phyloP scores from a whole-genome alignment of 1,140 invertebrate genomes.

The Amphibalanus amphitrite region DNA sequence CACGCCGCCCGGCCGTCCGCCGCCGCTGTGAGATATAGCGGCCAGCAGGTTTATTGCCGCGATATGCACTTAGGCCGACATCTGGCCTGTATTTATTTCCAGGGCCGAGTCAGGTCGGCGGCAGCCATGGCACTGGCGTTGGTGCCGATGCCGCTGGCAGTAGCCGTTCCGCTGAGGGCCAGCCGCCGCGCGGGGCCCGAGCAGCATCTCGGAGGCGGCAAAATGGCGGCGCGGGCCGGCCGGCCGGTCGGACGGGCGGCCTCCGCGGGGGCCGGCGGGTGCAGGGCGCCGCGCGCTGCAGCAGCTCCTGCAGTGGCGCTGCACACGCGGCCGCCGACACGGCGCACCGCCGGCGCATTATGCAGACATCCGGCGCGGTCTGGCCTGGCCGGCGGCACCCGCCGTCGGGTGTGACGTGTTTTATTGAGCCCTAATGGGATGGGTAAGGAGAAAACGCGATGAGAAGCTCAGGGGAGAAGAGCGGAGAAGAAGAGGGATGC shows the following conservation, averaged over 20 bases:
- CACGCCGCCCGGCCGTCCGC: no score
- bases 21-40: no score
- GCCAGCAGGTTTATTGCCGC: no score
- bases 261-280: not conserved
- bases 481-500: not conserved
- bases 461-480: not conserved
- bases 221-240: slow-evolving; percentile 1
- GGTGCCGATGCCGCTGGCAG: no score
- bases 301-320: not conserved
- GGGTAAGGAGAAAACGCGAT: not conserved
- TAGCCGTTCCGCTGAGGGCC: not conserved
- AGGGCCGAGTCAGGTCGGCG: not conserved
- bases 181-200: not conserved
- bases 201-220: not conserved
- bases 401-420: not conserved
- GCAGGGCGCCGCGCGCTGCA: no score
- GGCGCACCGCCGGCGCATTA: not conserved
- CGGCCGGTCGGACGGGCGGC: no score
- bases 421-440: not conserved
- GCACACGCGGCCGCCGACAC: not conserved
- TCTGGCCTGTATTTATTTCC: not conserved
- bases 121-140: not conserved
- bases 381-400: not conserved
- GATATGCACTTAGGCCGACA: no score
- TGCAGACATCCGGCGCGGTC: not conserved